phyloP scores from a whole-genome alignment of 2,888 invertebrate species.

The Deilephila porcellus region DNA sequence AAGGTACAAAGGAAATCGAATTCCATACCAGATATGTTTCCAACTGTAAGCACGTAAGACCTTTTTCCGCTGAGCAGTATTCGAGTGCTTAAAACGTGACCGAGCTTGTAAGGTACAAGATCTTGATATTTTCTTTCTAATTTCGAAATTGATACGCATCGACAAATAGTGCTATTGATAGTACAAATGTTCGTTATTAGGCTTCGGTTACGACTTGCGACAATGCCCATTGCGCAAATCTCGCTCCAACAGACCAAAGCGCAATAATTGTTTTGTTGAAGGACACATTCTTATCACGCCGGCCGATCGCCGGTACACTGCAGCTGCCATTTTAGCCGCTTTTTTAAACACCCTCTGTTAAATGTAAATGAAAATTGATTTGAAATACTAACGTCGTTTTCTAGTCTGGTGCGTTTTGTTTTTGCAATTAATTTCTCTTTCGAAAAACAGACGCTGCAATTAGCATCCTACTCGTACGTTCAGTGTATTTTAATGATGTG shows the following conservation, averaged over 20 bases:
- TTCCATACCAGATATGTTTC: background rate
- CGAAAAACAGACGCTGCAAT: background rate
- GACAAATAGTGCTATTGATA: constrained; percentile 25
- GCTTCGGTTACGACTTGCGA: constrained; percentile 24
- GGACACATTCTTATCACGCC: constrained; percentile 75
- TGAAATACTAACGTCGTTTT: constrained; percentile 28
- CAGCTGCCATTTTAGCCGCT: constrained; percentile 74
- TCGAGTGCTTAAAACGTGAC: constrained; percentile 15
- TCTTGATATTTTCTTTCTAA: constrained; percentile 26
- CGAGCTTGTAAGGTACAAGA: constrained; percentile 12
- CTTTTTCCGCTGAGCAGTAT: constrained; percentile 28
- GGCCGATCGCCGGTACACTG: constrained; percentile 66
- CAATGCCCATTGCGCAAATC: constrained; percentile 64
- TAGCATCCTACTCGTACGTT: background rate
- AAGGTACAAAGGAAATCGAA: no score
- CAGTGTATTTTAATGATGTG: background rate
- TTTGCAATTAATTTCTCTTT: background rate
- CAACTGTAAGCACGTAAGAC: background rate
- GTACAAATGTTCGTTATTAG: constrained; percentile 26
- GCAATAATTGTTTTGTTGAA: constrained; percentile 80
- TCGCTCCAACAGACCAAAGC: constrained; percentile 59
- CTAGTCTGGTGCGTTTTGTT: constrained; percentile 23
- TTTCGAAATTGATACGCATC: constrained; percentile 25
- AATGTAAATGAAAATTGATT: constrained; percentile 52
- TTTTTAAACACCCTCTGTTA: constrained; percentile 57